A percentile compares a stretch with the other conserved stretches of the same genome.
Evolutionary conservation across 2,797 vertebrate species (phyloP).

Genomic region (Phrynocephalus vlangalii): DNA sequence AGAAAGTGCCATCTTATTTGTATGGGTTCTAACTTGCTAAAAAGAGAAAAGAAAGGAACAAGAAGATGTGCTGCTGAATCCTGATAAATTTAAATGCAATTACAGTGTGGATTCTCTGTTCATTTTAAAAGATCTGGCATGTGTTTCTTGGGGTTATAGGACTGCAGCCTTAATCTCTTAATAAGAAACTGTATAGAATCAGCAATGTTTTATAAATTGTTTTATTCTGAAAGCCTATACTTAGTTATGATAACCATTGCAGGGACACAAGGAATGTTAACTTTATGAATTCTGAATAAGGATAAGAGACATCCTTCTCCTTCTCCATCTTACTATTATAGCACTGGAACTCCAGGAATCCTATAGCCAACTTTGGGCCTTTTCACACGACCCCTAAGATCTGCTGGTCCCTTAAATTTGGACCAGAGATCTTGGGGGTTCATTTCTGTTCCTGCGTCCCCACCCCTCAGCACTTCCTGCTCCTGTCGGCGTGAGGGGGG

Average conservation of each 20-base stretch:
- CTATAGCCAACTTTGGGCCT: no score
- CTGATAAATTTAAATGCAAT: slow-evolving; percentile 12
- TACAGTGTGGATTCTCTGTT: not conserved
- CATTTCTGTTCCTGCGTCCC: no score
- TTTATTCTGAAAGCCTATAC: not conserved
- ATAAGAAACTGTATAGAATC: not conserved
- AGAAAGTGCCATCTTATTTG: slow-evolving; percentile 31
- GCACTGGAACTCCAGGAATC: no score
- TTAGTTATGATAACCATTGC: not conserved
- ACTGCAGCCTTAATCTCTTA: not conserved
- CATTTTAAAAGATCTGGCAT: not conserved
- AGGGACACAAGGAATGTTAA: not conserved
- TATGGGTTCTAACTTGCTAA: slow-evolving; percentile 35
- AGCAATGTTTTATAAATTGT: not conserved
- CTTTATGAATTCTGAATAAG: not conserved
- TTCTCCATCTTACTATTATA: no score
- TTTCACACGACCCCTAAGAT: no score
- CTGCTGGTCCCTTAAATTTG: no score
- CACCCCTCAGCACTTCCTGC: no score
- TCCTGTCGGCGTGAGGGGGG: no score
- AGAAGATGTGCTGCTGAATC: not conserved
- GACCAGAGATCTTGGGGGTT: no score
- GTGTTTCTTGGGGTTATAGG: not conserved
- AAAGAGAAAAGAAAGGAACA: not conserved
- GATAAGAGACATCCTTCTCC: no score